Evolutionary conservation across 2,113 vertebrate species (phyloP).

Genomic region (Ceyx melanurus): DNA sequence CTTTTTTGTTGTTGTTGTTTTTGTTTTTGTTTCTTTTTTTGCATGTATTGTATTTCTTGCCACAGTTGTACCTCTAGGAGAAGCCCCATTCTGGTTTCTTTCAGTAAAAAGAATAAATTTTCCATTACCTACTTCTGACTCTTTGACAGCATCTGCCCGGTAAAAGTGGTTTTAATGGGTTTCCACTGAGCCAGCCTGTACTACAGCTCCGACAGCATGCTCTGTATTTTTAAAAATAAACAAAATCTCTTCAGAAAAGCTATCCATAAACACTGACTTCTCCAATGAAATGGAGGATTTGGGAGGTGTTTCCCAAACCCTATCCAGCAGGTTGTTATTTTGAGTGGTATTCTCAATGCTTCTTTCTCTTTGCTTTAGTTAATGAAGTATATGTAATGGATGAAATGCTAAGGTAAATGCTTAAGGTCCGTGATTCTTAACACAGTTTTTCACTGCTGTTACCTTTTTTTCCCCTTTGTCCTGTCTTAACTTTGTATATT

Average conservation of each 20-base stretch:
- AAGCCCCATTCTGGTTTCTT: neutral
- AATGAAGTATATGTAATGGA: neutral
- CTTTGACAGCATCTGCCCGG: slow-evolving; percentile 65
- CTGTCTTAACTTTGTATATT: neutral
- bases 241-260: slow-evolving; percentile 4
- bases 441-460: neutral
- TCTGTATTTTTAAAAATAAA: slow-evolving; percentile 27
- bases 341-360: neutral
- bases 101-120: slow-evolving; percentile 18
- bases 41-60: neutral
- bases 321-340: too few relatives aligned
- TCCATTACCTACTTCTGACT: slow-evolving; percentile 51
- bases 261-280: neutral
- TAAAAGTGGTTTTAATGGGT: slow-evolving; percentile 64
- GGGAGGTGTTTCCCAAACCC: too few relatives aligned
- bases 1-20: neutral
- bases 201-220: slow-evolving; percentile 35
- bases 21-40: neutral
- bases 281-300: neutral
- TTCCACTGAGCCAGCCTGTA: slow-evolving; percentile 62
- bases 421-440: neutral
- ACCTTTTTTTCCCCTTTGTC: neutral
- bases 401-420: neutral
- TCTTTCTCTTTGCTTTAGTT: neutral
- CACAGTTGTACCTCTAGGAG: neutral